These are phyloP conservation scores for Caracal caracal DNA, from an alignment of 2,113 vertebrate genomes.

Conservation along the genomic window DNA sequence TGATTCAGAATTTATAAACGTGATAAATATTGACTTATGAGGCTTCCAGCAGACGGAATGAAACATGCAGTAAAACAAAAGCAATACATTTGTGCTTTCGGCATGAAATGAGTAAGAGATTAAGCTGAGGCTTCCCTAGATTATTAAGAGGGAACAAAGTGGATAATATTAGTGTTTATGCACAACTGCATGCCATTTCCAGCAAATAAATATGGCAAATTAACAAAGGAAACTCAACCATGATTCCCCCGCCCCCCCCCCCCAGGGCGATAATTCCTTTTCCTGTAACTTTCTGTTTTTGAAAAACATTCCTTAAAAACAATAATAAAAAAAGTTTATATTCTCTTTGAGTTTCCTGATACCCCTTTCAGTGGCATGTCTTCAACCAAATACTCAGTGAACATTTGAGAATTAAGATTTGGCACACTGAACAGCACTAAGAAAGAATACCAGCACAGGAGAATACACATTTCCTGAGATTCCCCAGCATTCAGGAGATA, in stretches of 20 bases:
- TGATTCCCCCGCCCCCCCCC: not conserved
- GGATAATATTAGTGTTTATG: constrained; percentile 72
- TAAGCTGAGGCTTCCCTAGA: constrained; percentile 68
- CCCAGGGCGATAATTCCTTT: constrained; percentile 24
- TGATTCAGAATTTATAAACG: constrained; percentile 65
- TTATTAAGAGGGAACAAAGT: constrained; percentile 78
- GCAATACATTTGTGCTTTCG: constrained; percentile 66
- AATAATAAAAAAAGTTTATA: constrained; percentile 57
- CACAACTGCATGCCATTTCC: constrained; percentile 32
- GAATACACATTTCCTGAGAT: not conserved
- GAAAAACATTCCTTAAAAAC: not conserved
- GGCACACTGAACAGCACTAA: not conserved
- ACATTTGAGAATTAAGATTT: not conserved
- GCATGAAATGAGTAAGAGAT: constrained; percentile 73
- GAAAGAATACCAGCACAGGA: not conserved
- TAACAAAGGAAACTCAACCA: constrained; percentile 43
- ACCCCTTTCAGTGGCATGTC: not conserved
- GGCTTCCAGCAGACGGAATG: constrained; percentile 58
- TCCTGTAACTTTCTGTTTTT: constrained; percentile 58
- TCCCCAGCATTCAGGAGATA: not conserved
- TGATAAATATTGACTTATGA: constrained; percentile 64
- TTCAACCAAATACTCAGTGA: not conserved
- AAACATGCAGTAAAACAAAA: constrained; percentile 65
- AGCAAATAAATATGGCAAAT: constrained; percentile 36
- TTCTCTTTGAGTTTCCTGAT: not conserved